Evolutionary conservation across 2,888 invertebrate genomes (phyloP), one percentile per base, ranked within the genome.

Genomic region (Cheilosia soror): DNA sequence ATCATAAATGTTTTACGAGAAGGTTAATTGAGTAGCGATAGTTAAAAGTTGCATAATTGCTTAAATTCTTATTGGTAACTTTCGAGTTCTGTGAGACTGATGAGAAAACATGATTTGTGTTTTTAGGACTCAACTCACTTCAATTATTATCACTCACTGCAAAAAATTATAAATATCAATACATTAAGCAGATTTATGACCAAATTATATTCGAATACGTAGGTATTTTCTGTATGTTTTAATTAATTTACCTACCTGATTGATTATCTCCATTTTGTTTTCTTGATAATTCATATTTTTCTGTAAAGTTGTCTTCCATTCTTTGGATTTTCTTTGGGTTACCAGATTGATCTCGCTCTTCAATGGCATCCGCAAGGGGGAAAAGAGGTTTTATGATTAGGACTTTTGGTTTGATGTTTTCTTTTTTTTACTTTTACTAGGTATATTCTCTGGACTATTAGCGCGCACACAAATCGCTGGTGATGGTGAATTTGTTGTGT

Each of bases 261-360:
- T 91, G 79, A 92, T 91, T 79, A 92, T 90, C 88, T 92, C 91
- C 88, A 90, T 89, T 89, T 92, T 92, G 88, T 90, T 90, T 87
- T 91, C 90, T 88, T 90, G 90, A 88, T 90, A 90, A 89, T 90
- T 90, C 82, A 87, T 87, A 73, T 63, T 83, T 42, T 62, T 83
- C 40, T 62, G 73, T 5, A 27, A 51, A 27, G 53, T 79, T 68
- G 65, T 37, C 87, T 87, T 83, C 73, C 83, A 83, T 73, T 85
- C 89, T 90, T 90, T 88, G 88, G 89, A 87, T 87, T 87, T 88
- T 87, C 87, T 89, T 87, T 87, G 76, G 89, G 90, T 78, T 89
- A 89, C 20, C 89, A 88, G 49, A 90, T 91, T 88, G 90, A 89
- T 83, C 89, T 75, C 88, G 88, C 87, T 81, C 87, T 72, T 71